Evolutionary conservation across 30 jellyfish, hydroid and myxozoan species (phyloP), one percentile per base, ranked within the genome.

Genomic region (Aurelia aurita): DNA sequence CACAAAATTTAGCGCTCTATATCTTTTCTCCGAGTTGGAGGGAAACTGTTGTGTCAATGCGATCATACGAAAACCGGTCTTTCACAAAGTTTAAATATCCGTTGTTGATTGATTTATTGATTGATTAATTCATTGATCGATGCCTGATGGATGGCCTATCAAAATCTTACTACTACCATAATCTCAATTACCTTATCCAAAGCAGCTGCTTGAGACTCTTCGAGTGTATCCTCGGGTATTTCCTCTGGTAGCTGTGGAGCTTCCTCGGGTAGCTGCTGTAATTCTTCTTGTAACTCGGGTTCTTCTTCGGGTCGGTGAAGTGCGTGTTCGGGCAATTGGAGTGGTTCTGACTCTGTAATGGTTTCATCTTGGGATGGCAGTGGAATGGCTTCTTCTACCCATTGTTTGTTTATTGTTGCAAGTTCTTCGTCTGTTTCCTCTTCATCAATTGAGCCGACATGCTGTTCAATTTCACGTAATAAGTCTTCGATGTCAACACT

Each of bases 401-500:
- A 86, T 86, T 53, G 85, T 39, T 63, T 60, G 70, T 65, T 74
- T 61, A 86, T 73, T 44, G 69, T 46, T 2, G 85, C 85, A 19
- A 76, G 76, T 21, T 86, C 95, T 31, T 86, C 89, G 64, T 72
- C 94, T 25, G 92, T 57, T 47, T 67, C 92, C 13, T 77, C 94
- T 47, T 78, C 96, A 32, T 82, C 96, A 43, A 71, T 57, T 26
- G 94, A 80, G 31, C 87, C 98, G 69, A 80, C 92, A 66, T 84
- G 79, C 31, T 82, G 83, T 34, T 80, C 98, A 31, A 91, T 51
- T 69, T 91, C 96, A 10, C 74, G 68, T 23, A 91, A 26, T 80
- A 91, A 72, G n/a, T 91, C 90, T 16, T 91, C 98, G 22, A 86
- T 87, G 71, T 91, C 96, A 43, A 73, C 70, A 65, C 80, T 78